These are phyloP conservation scores for Enteromius anoplus DNA, from an alignment of 2,797 vertebrate species.

Conservation along the genomic window DNA sequence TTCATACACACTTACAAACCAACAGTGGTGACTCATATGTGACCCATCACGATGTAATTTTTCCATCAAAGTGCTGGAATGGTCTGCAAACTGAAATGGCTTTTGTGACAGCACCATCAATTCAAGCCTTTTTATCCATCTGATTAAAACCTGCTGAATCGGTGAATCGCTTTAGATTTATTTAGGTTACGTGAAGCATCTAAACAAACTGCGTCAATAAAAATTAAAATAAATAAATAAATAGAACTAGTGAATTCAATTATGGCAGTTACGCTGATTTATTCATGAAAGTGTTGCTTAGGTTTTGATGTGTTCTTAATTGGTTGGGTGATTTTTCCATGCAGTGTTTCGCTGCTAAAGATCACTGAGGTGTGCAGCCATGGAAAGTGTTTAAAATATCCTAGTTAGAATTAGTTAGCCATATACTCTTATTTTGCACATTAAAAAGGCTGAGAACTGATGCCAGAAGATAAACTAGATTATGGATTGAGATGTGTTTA, in stretches of 20 bases:
- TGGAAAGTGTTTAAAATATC: conserved; percentile 52
- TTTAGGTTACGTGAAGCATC: background rate
- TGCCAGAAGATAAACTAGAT: conserved; percentile 48
- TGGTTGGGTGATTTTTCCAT: conserved; percentile 33
- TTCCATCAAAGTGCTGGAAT: conserved; percentile 64
- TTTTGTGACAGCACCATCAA: conserved; percentile 39
- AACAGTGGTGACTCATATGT: conserved; percentile 42
- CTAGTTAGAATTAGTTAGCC: conserved; percentile 54
- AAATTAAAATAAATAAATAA: too few relatives aligned
- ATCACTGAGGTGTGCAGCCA: conserved; percentile 27
- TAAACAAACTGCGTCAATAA: background rate
- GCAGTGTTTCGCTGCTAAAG: conserved; percentile 22
- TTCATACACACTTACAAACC: conserved; percentile 50
- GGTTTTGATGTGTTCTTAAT: background rate
- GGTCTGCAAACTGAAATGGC: conserved; percentile 45
- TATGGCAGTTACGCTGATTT: background rate
- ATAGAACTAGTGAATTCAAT: background rate
- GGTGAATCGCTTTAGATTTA: background rate
- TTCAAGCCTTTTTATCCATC: conserved; percentile 26
- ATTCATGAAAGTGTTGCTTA: background rate
- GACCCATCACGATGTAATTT: conserved; percentile 64
- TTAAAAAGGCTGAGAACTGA: conserved; percentile 48
- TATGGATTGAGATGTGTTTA: background rate
- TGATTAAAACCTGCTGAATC: conserved; percentile 25
- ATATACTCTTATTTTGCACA: conserved; percentile 51